Percentiles rank a stretch among this genome's conserved stretches.
These are phyloP conservation scores for Fukomys damarensis DNA, from an alignment of 2,113 vertebrate species.

Conservation along the genomic window DNA sequence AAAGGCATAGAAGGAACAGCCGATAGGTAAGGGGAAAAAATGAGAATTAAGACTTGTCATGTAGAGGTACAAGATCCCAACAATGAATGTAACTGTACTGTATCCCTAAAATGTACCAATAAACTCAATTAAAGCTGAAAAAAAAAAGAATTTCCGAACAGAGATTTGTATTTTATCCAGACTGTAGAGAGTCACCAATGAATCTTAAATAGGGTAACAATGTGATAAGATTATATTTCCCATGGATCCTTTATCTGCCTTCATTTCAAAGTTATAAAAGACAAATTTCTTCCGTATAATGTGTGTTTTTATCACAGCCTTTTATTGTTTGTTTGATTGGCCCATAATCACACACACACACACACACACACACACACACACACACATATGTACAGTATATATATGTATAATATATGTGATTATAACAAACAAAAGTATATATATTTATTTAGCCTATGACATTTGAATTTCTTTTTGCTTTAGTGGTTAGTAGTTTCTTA, in stretches of 20 bases:
- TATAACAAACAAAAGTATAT: background rate
- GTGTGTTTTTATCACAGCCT: background rate
- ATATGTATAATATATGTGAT: background rate
- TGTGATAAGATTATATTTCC: background rate
- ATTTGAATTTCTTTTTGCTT: background rate
- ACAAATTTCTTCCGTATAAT: background rate
- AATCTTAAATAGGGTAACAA: background rate
- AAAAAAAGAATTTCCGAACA: background rate
- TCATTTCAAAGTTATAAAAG: background rate
- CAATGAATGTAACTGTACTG: no score
- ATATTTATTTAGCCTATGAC: background rate
- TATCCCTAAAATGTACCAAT: no score
- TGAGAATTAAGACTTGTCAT: no score
- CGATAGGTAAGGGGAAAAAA: no score
- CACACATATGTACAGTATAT: background rate
- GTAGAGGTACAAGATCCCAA: no score
- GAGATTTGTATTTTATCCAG: background rate
- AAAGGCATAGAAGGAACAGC: background rate
- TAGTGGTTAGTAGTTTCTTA: background rate
- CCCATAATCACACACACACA: background rate
- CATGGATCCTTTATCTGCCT: background rate
- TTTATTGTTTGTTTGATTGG: background rate
- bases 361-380: no score
- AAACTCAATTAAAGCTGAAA: no score
- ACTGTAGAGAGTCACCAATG: background rate